phyloP scores from a whole-genome alignment of 2,888 invertebrate genomes.

The Tiliacea aurago region DNA sequence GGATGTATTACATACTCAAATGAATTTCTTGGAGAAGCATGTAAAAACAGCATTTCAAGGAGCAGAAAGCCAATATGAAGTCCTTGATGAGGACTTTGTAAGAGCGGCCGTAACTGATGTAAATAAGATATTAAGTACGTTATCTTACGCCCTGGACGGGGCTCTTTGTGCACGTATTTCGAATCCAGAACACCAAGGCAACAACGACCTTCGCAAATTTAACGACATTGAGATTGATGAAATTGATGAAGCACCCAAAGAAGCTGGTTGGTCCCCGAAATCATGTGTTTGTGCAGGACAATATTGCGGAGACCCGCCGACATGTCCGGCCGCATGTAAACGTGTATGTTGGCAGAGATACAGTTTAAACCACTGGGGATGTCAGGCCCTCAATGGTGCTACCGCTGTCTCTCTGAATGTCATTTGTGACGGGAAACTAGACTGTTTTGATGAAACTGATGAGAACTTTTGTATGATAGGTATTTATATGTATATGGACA shows the following conservation, averaged over 20 bases:
- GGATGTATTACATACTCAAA: conserved; percentile 71
- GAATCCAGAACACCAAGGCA: not conserved
- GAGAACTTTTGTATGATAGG: conserved; percentile 78
- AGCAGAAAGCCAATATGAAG: conserved; percentile 20
- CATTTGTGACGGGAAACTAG: conserved; percentile 84
- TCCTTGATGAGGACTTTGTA: conserved; percentile 49
- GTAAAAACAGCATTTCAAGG: not conserved
- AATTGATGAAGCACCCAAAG: conserved; percentile 46
- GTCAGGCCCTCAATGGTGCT: conserved; percentile 72
- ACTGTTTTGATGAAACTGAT: conserved; percentile 83
- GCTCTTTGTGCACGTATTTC: conserved; percentile 70
- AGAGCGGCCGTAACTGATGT: conserved; percentile 71
- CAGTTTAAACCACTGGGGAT: conserved; percentile 75
- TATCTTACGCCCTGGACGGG: conserved; percentile 72
- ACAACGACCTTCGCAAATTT: conserved; percentile 33
- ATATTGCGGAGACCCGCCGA: conserved; percentile 64
- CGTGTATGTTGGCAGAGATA: conserved; percentile 77
- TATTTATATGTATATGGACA: conserved; percentile 53
- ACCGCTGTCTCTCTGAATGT: conserved; percentile 72
- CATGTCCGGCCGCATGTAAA: conserved; percentile 75
- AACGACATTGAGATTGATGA: conserved; percentile 34
- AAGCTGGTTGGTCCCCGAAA: conserved; percentile 63
- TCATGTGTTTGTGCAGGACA: conserved; percentile 74
- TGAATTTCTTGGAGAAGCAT: conserved; percentile 70
- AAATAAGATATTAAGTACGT: conserved; percentile 70